A percentile compares a stretch with the other conserved stretches of the same genome.
Evolutionary conservation across 2,113 vertebrate genomes (phyloP).

Genomic region (Tachycineta bicolor): DNA sequence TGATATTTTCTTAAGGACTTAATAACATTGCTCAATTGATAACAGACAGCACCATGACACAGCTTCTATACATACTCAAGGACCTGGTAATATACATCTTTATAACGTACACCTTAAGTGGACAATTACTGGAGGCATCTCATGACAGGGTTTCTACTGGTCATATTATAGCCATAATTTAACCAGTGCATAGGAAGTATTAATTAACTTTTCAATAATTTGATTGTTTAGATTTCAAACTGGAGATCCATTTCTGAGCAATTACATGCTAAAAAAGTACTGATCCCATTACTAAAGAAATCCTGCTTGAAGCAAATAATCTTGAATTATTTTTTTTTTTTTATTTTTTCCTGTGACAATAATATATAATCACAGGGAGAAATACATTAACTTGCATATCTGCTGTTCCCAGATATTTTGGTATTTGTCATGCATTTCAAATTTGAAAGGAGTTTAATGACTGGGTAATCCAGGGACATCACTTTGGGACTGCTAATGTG

Average conservation of each 20-base stretch:
- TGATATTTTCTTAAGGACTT: not conserved
- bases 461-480: not conserved
- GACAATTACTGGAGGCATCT: conserved; percentile 2
- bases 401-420: not conserved
- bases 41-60: not conserved
- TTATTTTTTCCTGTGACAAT: not conserved
- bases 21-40: not conserved
- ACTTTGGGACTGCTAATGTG: not conserved
- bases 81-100: not conserved
- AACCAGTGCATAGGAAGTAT: not conserved
- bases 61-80: not conserved
- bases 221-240: conserved; percentile 36
- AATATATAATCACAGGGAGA: not conserved
- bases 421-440: not conserved
- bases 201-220: conserved; percentile 43
- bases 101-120: not conserved
- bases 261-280: not conserved
- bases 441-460: not conserved
- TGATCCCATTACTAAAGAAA: conserved; percentile 8
- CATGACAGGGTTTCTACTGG: not conserved
- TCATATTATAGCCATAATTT: not conserved
- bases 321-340: not conserved
- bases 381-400: not conserved
- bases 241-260: not conserved
- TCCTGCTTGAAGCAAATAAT: conserved; percentile 18